Conservation (phyloP, 2,113 vertebrate genomes). For the Callocephalon fimbriatum region DNA sequence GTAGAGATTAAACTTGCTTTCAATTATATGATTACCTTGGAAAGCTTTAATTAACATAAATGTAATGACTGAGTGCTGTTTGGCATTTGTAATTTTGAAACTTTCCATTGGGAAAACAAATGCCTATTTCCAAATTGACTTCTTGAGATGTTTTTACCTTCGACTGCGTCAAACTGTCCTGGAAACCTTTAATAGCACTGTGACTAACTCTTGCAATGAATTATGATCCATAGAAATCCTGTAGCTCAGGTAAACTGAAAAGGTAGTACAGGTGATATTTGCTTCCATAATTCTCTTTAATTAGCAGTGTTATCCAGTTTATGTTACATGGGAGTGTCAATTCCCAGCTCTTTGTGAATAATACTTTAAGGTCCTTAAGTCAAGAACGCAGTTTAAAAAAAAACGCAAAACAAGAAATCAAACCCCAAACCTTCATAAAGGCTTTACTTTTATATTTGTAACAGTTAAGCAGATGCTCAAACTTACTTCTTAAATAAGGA, state of each 20-base stretch:
- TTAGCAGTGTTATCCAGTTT: not conserved
- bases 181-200: not conserved
- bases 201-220: not conserved
- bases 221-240: not conserved
- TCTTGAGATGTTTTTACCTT: not conserved
- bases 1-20: not conserved
- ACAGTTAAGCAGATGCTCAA: not conserved
- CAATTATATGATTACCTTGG: not conserved
- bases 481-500: not conserved
- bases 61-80: not conserved
- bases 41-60: conserved; percentile 29
- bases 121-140: not conserved
- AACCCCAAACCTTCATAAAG: not conserved
- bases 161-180: not conserved
- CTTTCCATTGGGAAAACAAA: conserved; percentile 2
- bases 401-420: not conserved
- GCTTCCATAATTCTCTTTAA: not conserved
- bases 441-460: not conserved
- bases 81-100: not conserved
- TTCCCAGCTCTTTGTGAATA: not conserved
- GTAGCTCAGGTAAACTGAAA: not conserved
- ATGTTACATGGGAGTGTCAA: not conserved
- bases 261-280: not conserved
- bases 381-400: not conserved
- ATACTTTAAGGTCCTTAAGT: not conserved